Evolutionary conservation across 2,888 invertebrate species (phyloP).

Genomic region (Drosophila fungiperda): DNA sequence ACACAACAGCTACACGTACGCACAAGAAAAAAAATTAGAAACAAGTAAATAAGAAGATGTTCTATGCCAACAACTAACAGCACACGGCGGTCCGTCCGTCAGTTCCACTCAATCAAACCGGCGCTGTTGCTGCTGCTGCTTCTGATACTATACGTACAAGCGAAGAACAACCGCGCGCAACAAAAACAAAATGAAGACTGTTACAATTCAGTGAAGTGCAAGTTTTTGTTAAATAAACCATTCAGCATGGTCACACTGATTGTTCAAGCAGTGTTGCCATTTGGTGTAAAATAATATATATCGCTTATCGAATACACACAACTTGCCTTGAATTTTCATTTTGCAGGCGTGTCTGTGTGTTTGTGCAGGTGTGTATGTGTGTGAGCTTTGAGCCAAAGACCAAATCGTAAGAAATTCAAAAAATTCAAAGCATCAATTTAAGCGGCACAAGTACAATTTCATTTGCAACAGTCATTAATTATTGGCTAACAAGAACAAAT

Average conservation of each 20-base stretch:
- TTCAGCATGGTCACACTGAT: slow-evolving; percentile 25
- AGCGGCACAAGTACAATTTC: slow-evolving; percentile 22
- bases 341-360: neutral
- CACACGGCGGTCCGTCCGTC: slow-evolving; percentile 42
- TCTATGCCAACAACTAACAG: slow-evolving; percentile 55
- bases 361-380: slow-evolving; percentile 4
- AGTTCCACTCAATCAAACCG: slow-evolving; percentile 52
- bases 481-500: slow-evolving; percentile 32
- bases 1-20: slow-evolving; percentile 29
- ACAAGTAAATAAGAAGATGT: slow-evolving; percentile 64
- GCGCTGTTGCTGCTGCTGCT: slow-evolving; percentile 37
- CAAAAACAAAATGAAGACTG: slow-evolving; percentile 60
- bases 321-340: slow-evolving; percentile 8
- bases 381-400: slow-evolving; percentile 30
- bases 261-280: neutral
- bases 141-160: slow-evolving; percentile 31
- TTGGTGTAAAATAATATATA: neutral
- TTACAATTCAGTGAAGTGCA: slow-evolving; percentile 1
- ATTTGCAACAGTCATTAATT: slow-evolving; percentile 8
- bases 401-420: slow-evolving; percentile 42
- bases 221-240: neutral
- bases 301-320: slow-evolving; percentile 17
- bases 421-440: slow-evolving; percentile 15
- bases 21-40: slow-evolving; percentile 52
- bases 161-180: slow-evolving; percentile 50